Conservation (phyloP, 2,888 invertebrate genomes). For the Prosapia bicincta region DNA sequence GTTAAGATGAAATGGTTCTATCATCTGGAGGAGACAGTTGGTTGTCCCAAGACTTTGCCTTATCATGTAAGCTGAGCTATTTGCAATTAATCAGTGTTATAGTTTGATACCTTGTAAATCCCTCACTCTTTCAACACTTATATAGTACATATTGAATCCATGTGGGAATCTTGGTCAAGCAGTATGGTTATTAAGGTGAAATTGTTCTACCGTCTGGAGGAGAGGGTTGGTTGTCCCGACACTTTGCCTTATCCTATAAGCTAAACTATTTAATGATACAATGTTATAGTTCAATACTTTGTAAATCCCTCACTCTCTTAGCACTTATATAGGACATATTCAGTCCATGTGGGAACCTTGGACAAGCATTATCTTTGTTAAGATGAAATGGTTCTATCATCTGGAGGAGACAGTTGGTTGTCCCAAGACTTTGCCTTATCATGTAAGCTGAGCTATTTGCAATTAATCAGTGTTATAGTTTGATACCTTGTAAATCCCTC, state of each 20-base stretch:
- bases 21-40: conserved; percentile 91
- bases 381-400: conserved; percentile 95
- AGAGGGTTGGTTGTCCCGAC: conserved; percentile 72
- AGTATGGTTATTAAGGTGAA: conserved; percentile 90
- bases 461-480: too few species aligned
- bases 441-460: too few species aligned
- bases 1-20: conserved; percentile 96
- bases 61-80: conserved; percentile 77
- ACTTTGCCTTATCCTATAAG: conserved; percentile 75
- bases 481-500: too few species aligned
- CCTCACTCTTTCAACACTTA: too few species aligned
- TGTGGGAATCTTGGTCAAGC: conserved; percentile 87
- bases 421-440: conserved; percentile 61
- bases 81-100: too few species aligned
- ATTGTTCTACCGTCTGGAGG: conserved; percentile 98
- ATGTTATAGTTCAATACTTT: too few species aligned
- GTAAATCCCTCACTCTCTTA: too few species aligned
- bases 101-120: too few species aligned
- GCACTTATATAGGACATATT: conserved; percentile 89
- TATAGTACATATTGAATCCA: conserved; percentile 85
- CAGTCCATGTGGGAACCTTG: conserved; percentile 91
- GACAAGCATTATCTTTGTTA: conserved; percentile 84
- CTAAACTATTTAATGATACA: too few species aligned
- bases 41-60: conserved; percentile 66
- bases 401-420: conserved; percentile 88